Evolutionary conservation across 2,113 vertebrate genomes (phyloP).

Genomic region (Xerus inauris): DNA sequence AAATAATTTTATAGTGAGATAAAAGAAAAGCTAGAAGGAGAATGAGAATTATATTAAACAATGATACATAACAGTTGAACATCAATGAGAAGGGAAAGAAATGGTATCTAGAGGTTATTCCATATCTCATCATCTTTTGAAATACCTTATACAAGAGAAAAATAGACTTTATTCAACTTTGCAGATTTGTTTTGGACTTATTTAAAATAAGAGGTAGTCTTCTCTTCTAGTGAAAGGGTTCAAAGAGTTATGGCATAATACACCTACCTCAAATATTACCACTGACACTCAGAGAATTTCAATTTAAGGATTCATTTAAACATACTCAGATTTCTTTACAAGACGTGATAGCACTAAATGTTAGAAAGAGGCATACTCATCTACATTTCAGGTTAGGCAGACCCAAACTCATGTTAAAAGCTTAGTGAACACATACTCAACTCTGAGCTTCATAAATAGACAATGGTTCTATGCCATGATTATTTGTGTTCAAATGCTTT

Average conservation of each 20-base stretch:
- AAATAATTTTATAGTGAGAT: conserved; percentile 62
- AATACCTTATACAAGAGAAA: conserved; percentile 54
- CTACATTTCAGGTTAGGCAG: conserved; percentile 4
- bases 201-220: conserved; percentile 63
- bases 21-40: conserved; percentile 67
- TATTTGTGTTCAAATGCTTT: not conserved
- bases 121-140: conserved; percentile 59
- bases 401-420: conserved; percentile 26
- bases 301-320: conserved; percentile 59
- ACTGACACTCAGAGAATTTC: conserved; percentile 38
- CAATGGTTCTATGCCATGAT: not conserved
- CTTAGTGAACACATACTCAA: not conserved
- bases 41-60: conserved; percentile 65
- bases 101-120: conserved; percentile 54
- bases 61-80: conserved; percentile 60
- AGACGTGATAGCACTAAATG: conserved; percentile 9
- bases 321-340: not conserved
- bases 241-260: conserved; percentile 37
- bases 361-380: not conserved
- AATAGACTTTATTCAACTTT: conserved; percentile 52
- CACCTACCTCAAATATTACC: conserved; percentile 5
- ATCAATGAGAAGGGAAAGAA: conserved; percentile 38
- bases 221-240: conserved; percentile 22
- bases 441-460: not conserved
- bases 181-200: conserved; percentile 32